Evolutionary conservation across 2,888 invertebrate species (phyloP).

Genomic region (Lymantria dispar): DNA sequence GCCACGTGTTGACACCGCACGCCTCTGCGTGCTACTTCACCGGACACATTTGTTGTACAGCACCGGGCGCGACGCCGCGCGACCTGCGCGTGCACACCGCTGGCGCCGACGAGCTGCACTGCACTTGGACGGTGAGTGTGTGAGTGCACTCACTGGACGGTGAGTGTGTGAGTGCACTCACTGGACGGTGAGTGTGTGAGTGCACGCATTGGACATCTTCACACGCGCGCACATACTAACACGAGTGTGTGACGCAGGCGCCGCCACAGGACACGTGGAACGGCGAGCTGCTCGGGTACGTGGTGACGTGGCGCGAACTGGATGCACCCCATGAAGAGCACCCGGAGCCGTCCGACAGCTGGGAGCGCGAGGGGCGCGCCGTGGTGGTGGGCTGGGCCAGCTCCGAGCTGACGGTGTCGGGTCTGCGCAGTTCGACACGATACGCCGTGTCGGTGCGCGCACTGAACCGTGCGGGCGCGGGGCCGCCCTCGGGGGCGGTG

Average conservation of each 20-base stretch:
- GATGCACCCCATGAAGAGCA: conserved; percentile 47
- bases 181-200: too few relatives aligned
- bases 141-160: too few relatives aligned
- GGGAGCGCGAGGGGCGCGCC: conserved; percentile 24
- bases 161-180: too few relatives aligned
- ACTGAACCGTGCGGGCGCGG: conserved; percentile 90
- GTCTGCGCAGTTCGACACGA: conserved; percentile 87
- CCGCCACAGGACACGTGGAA: conserved; percentile 87
- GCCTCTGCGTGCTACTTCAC: background rate
- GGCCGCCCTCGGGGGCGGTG: conserved; percentile 87
- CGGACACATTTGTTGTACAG: conserved; percentile 55
- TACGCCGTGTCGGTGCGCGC: conserved; percentile 91
- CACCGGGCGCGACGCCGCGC: conserved; percentile 86
- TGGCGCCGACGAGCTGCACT: conserved; percentile 84
- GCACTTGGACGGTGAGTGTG: conserved; percentile 86
- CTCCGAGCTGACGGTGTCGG: conserved; percentile 83
- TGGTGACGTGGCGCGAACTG: conserved; percentile 81
- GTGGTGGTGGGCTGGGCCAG: conserved; percentile 86
- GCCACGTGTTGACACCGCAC: background rate
- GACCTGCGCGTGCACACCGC: conserved; percentile 86
- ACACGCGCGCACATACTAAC: too few relatives aligned
- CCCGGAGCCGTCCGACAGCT: conserved; percentile 7
- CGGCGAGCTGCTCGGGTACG: conserved; percentile 88
- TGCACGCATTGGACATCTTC: too few relatives aligned
- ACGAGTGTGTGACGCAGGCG: conserved; percentile 58